Base-by-base conservation (phyloP, 2,888 invertebrate genomes). In the Heliconius charithonia region DNA sequence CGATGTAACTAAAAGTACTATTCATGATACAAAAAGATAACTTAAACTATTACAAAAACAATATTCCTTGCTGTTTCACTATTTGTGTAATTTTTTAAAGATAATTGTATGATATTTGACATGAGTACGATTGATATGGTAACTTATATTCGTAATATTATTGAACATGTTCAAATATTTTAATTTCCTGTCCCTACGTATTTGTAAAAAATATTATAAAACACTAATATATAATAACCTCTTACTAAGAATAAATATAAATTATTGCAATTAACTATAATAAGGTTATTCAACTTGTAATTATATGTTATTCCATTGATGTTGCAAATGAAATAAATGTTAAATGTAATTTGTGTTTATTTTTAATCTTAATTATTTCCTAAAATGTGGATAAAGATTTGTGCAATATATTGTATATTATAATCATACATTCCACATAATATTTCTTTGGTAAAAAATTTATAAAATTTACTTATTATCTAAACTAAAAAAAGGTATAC, bases 291-390 rank as follows among this genome's bases (percentile, higher is more conserved):
- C 25, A 27, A 71, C 22, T 71, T 78, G 83, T 75, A 69, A 72
- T 82, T 77, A 81, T 82, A 84, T 85, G 81, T 87, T 87, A 89
- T 89, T 89, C 87, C 87, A 89, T 87, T 84, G 82, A 89, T 89
- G 89, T 89, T 89, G 85, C 77, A 86, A 85, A 84, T 81, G 80
- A 89, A 92, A 90, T 92, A 91, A 89, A 92, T 90, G 90, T 89
- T 92, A 85, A 87, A 87, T 89, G 90, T 87, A 86, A 85, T 51
- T 51, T 29, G 25, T n/a, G 63, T 82, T 81, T 45, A 67, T 83
- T 83, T 83, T 45, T 80, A 77, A 78, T 65, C 56, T 75, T 63
- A 62, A 22, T 22, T 9, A 56, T 9, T 56, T 56, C 56, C 22
- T 22, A 56, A 56, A 56, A 56, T 22, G 7, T 22, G 22, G 7